phyloP scores from a whole-genome alignment of 2,113 vertebrate genomes.

The Dipodomys merriami region DNA sequence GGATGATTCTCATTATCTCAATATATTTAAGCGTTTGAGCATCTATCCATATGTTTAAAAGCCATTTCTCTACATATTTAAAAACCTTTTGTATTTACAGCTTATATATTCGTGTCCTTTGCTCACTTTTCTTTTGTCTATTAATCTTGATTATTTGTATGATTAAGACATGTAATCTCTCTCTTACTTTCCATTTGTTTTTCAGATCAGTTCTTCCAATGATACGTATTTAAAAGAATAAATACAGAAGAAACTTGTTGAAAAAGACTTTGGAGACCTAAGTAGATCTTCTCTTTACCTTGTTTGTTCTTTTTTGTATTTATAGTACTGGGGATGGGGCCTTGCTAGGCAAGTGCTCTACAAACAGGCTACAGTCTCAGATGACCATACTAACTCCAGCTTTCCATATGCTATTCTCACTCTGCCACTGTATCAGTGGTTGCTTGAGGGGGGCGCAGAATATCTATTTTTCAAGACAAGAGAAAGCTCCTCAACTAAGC shows the following conservation, averaged over 20 bases:
- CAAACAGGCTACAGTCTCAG: not conserved
- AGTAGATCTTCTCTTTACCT: not conserved
- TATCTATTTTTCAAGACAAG: conserved; percentile 15
- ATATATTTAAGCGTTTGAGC: conserved; percentile 32
- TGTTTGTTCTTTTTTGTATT: not conserved
- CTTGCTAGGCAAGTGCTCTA: not conserved
- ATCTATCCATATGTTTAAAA: conserved; percentile 25
- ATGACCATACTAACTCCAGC: not conserved
- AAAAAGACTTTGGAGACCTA: not conserved
- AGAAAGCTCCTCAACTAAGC: not conserved
- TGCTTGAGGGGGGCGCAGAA: not conserved
- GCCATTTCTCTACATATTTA: conserved; percentile 12
- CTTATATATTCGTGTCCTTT: conserved; percentile 14
- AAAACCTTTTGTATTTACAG: conserved; percentile 33
- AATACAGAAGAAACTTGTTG: not conserved
- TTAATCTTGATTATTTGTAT: conserved; percentile 14
- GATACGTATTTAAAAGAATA: not conserved
- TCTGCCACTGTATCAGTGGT: not conserved
- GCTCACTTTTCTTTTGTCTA: not conserved
- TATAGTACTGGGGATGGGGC: not conserved
- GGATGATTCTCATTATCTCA: not conserved
- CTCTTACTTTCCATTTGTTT: not conserved
- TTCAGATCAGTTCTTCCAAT: not conserved
- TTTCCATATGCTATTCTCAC: not conserved
- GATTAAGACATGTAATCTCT: not conserved